Evolutionary conservation across 1,140 invertebrate species (phyloP).

Genomic region (Ceratina australensis): DNA sequence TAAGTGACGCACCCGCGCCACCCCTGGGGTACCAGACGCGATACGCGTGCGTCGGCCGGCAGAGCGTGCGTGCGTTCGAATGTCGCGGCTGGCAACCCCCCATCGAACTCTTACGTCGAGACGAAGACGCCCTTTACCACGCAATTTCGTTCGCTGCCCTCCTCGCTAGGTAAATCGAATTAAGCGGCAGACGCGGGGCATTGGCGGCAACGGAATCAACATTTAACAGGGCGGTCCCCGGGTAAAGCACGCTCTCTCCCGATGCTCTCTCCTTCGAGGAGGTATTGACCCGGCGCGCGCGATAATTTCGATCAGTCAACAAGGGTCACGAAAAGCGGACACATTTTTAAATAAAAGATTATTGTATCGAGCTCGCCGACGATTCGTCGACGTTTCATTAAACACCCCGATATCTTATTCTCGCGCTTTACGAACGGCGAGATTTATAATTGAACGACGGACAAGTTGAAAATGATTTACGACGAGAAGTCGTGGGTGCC

Average conservation of each 20-base stretch:
- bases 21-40: background rate
- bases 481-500: too few relatives aligned
- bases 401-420: too few relatives aligned
- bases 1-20: constrained; percentile 31
- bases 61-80: constrained; percentile 22
- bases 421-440: too few relatives aligned
- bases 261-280: background rate
- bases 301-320: background rate
- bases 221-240: constrained; percentile 26
- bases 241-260: background rate
- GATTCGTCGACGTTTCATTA: background rate
- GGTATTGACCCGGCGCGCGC: background rate
- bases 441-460: too few relatives aligned
- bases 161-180: constrained; percentile 56
- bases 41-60: constrained; percentile 11
- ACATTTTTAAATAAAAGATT: background rate
- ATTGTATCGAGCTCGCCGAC: background rate
- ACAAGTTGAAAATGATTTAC: too few relatives aligned
- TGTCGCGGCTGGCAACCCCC: constrained; percentile 49
- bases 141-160: constrained; percentile 48
- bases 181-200: constrained; percentile 45
- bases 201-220: constrained; percentile 51
- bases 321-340: background rate
- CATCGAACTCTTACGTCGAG: constrained; percentile 51
- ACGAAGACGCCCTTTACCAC: constrained; percentile 30